Percentiles rank a stretch among this genome's conserved stretches.
phyloP scores from a whole-genome alignment of 2,797 vertebrate species.

The Takifugu ocellatus region DNA sequence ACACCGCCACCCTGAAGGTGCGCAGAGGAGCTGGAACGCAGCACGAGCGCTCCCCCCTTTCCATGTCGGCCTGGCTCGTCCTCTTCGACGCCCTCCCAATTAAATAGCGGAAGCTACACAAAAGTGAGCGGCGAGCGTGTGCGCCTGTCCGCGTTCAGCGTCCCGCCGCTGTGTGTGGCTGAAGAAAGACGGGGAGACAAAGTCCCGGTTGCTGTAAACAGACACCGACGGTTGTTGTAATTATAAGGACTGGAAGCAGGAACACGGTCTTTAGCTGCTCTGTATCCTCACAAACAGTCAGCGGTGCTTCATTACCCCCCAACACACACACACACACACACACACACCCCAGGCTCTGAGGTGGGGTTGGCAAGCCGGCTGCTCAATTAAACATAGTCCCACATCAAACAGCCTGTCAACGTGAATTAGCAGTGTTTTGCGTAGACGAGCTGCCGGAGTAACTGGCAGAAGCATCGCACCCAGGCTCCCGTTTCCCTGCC shows the following conservation, averaged over 20 bases:
- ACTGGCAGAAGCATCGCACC: slow-evolving; percentile 62
- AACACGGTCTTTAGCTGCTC: slow-evolving; percentile 48
- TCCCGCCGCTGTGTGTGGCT: slow-evolving; percentile 11
- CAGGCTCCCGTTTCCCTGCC: slow-evolving; percentile 29
- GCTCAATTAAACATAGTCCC: slow-evolving; percentile 75
- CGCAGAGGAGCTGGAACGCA: slow-evolving; percentile 30
- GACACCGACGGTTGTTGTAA: slow-evolving; percentile 25
- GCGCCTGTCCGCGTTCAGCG: not conserved
- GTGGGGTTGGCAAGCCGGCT: slow-evolving; percentile 52
- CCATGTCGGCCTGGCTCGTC: slow-evolving; percentile 54
- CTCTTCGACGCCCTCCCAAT: slow-evolving; percentile 34
- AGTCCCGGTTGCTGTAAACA: slow-evolving; percentile 25
- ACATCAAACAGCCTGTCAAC: slow-evolving; percentile 76
- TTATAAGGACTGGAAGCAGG: slow-evolving; percentile 22
- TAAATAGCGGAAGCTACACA: slow-evolving; percentile 36
- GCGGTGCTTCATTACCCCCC: slow-evolving; percentile 36
- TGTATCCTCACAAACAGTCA: slow-evolving; percentile 40
- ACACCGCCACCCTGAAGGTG: slow-evolving; percentile 42
- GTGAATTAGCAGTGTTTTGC: slow-evolving; percentile 71
- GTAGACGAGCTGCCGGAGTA: slow-evolving; percentile 68
- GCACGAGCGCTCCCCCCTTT: slow-evolving; percentile 44
- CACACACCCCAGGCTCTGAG: slow-evolving; percentile 25
- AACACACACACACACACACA: slow-evolving; percentile 1
- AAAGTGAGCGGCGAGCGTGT: slow-evolving; percentile 24
- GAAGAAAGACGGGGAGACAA: slow-evolving; percentile 17